Evolutionary conservation across 2,797 vertebrate genomes (phyloP), one percentile per base, ranked within the genome.

Genomic region (Catharus ustulatus): DNA sequence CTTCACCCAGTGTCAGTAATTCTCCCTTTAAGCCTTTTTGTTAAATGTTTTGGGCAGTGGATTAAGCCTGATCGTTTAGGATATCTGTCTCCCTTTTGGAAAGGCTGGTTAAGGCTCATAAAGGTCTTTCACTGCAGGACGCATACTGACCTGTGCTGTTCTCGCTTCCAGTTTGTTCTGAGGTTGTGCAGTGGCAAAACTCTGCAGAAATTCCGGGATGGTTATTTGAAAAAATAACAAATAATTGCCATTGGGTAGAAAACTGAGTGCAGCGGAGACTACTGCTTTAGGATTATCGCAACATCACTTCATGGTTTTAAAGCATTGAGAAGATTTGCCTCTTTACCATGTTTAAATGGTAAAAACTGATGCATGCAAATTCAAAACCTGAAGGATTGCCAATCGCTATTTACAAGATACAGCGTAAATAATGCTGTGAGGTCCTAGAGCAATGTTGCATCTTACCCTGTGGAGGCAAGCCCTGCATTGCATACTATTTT

Each of bases 381-480:
- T 87, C 75, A 75, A 89, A 95, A 76, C 69, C 81, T 95, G 91
- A 95, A 96, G 84, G 91, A 81, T 89, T 97, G 95, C 83, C 87
- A 87, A 48, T 86, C 43, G 58, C 55, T 94, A 93, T 77, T 73
- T 90, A 71, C 23, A 14, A 83, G 88, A 66, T 85, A 64, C 32
- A 54, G 55, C 87, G 95, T 95, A 93, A 97, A 89, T 97, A 94
- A 91, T 66, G 63, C 89, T 95, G 22, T 42, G 32, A 88, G 87
- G 88, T 98, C 91, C 92, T 87, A 71, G 29, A 95, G 84, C 74
- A 91, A 91, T 62, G 59, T 81, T 96, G 75, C 66, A 22, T 76
- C 52, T 89, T 75, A 78, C 42, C 43, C 49, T 64, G 71, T 87
- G 69, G 76, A 94, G 92, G 40, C 66, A 95, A 97, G 55, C 72